Conservation (phyloP, 2,888 invertebrate genomes). For the Platycnemis pennipes region DNA sequence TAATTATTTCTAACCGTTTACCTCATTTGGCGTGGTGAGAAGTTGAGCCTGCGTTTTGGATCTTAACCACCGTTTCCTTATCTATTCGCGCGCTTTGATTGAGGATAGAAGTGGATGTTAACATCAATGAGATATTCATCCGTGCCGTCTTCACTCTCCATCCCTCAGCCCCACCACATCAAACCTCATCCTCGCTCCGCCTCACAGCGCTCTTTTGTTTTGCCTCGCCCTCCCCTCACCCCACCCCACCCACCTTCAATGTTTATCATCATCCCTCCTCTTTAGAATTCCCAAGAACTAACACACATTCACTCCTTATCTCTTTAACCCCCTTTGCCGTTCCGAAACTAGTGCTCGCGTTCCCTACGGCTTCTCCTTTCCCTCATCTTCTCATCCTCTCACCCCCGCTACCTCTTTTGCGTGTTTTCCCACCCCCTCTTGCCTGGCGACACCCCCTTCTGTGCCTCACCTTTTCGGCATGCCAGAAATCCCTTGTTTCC, state of each 20-base stretch:
- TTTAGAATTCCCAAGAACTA: not conserved
- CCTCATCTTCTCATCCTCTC: not conserved
- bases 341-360: not conserved
- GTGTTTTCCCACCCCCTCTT: not conserved
- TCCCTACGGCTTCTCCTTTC: not conserved
- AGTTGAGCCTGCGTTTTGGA: too few species aligned
- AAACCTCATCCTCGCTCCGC: not conserved
- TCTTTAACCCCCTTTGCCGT: not conserved
- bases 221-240: not conserved
- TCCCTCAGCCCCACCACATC: too few species aligned
- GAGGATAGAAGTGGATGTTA: not conserved
- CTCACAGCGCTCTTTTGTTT: not conserved
- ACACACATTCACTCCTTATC: not conserved
- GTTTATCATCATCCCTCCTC: not conserved
- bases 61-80: too few species aligned
- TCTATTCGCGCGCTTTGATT: not conserved
- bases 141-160: not conserved
- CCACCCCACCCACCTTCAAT: not conserved
- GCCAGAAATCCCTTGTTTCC: not conserved
- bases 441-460: not conserved
- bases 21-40: too few species aligned
- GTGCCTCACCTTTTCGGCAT: not conserved
- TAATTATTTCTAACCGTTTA: too few species aligned
- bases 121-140: not conserved
- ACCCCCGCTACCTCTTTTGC: not conserved